phyloP scores from a whole-genome alignment of 2,797 vertebrate species.

The Mormyrops boulengeri region DNA sequence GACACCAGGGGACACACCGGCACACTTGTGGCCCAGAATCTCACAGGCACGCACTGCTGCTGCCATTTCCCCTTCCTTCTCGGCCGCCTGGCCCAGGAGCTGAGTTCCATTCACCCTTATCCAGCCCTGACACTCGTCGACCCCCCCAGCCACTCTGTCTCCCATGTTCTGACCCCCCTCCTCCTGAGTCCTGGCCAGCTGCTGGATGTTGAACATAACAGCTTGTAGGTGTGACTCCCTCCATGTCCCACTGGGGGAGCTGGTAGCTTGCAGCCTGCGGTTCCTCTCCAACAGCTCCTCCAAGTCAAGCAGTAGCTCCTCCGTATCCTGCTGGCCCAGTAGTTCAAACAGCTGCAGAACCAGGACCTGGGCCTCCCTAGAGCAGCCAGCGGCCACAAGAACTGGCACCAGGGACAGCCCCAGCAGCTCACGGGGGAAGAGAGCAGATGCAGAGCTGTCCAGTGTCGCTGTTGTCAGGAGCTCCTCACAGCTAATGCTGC shows the following conservation, averaged over 20 bases:
- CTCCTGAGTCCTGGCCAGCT: slow-evolving; percentile 33
- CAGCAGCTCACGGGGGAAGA: slow-evolving; percentile 60
- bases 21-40: slow-evolving; percentile 55
- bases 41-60: slow-evolving; percentile 53
- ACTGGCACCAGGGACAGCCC: slow-evolving; percentile 67
- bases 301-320: slow-evolving; percentile 62
- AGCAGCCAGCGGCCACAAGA: slow-evolving; percentile 63
- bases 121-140: slow-evolving; percentile 52
- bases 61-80: slow-evolving; percentile 41
- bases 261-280: slow-evolving; percentile 27
- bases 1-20: slow-evolving; percentile 48
- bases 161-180: neutral
- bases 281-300: slow-evolving; percentile 48
- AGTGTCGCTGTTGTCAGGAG: slow-evolving; percentile 55
- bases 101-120: slow-evolving; percentile 43
- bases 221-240: slow-evolving; percentile 42
- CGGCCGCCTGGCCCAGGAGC: slow-evolving; percentile 37
- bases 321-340: slow-evolving; percentile 53
- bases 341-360: slow-evolving; percentile 51
- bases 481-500: slow-evolving; percentile 58
- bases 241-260: slow-evolving; percentile 23
- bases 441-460: slow-evolving; percentile 47
- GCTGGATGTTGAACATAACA: slow-evolving; percentile 65
- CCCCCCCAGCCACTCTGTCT: slow-evolving; percentile 9
- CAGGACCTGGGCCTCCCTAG: slow-evolving; percentile 48